Percentiles rank a stretch among this genome's conserved stretches.
These are phyloP conservation scores for Parauchenoglanis punctatus DNA, from an alignment of 2,797 vertebrate genomes.

Conservation along the genomic window DNA sequence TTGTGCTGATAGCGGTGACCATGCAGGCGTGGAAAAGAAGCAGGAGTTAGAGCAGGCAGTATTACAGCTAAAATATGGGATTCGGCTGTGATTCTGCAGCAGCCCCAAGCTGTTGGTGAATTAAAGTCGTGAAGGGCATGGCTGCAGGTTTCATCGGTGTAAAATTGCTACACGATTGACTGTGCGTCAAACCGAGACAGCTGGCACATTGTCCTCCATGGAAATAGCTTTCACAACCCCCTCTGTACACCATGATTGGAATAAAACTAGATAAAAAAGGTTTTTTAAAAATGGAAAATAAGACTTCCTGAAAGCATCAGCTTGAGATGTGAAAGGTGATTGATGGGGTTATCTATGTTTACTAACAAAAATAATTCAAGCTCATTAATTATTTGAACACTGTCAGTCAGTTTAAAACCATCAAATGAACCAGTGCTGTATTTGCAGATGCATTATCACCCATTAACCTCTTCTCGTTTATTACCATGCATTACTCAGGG, in stretches of 20 bases:
- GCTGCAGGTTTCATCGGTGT: conserved; percentile 51
- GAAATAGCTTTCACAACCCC: conserved; percentile 33
- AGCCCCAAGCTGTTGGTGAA: conserved; percentile 66
- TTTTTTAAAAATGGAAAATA: conserved; percentile 29
- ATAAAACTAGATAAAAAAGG: conserved; percentile 27
- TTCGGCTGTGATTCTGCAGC: conserved; percentile 62
- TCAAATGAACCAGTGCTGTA: background rate
- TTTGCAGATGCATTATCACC: conserved; percentile 23
- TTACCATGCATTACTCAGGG: conserved; percentile 23
- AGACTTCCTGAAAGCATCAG: conserved; percentile 1
- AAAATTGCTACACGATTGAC: conserved; percentile 67
- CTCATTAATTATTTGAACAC: conserved; percentile 17
- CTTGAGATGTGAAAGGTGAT: conserved; percentile 5
- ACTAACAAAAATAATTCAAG: background rate
- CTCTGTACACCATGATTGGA: conserved; percentile 38
- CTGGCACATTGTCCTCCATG: conserved; percentile 39
- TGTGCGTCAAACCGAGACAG: conserved; percentile 51
- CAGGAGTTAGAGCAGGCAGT: conserved; percentile 67
- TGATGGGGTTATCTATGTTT: conserved; percentile 6
- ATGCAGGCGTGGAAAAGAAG: conserved; percentile 50
- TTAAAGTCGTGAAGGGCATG: conserved; percentile 69
- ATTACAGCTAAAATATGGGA: conserved; percentile 74
- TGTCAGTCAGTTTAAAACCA: conserved; percentile 12
- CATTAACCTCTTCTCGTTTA: conserved; percentile 24
- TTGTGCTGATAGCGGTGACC: conserved; percentile 26